phyloP scores from a whole-genome alignment of 2,797 vertebrate genomes.

The Hylomyscus alleni region DNA sequence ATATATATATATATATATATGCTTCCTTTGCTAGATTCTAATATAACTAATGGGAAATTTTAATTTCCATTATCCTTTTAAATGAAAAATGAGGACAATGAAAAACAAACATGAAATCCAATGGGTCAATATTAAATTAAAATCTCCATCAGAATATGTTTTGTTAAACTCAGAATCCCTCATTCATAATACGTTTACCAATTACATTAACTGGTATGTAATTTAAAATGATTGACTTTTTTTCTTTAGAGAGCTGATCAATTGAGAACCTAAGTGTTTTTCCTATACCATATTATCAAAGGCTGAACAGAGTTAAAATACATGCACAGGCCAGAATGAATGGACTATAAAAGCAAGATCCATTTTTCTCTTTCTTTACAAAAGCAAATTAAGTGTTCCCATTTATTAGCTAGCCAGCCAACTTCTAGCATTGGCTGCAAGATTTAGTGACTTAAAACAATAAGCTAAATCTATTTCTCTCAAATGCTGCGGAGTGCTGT shows the following conservation, averaged over 20 bases:
- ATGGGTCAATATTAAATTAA: constrained; percentile 64
- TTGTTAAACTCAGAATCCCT: constrained; percentile 46
- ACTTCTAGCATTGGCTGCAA: constrained; percentile 81
- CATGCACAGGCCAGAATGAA: constrained; percentile 61
- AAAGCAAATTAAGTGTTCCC: constrained; percentile 73
- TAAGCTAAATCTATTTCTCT: constrained; percentile 82
- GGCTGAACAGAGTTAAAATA: constrained; percentile 35
- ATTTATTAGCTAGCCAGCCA: constrained; percentile 82
- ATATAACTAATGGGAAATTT: constrained; percentile 54
- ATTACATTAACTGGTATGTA: constrained; percentile 47
- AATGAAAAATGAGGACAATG: constrained; percentile 59
- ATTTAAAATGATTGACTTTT: constrained; percentile 71
- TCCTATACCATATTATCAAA: constrained; percentile 32
- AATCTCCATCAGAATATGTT: constrained; percentile 55
- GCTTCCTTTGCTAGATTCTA: constrained; percentile 11
- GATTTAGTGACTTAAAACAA: constrained; percentile 85
- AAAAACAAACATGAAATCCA: constrained; percentile 48
- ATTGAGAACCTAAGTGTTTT: constrained; percentile 64
- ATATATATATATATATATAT: background rate
- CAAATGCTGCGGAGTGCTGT: constrained; percentile 65
- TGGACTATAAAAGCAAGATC: constrained; percentile 52
- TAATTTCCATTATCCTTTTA: constrained; percentile 45
- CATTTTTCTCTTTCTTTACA: constrained; percentile 66
- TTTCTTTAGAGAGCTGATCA: constrained; percentile 58
- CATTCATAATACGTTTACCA: constrained; percentile 60